These are phyloP conservation scores for Cerastis leucographa DNA, from an alignment of 2,888 invertebrate species.

Conservation along the genomic window DNA sequence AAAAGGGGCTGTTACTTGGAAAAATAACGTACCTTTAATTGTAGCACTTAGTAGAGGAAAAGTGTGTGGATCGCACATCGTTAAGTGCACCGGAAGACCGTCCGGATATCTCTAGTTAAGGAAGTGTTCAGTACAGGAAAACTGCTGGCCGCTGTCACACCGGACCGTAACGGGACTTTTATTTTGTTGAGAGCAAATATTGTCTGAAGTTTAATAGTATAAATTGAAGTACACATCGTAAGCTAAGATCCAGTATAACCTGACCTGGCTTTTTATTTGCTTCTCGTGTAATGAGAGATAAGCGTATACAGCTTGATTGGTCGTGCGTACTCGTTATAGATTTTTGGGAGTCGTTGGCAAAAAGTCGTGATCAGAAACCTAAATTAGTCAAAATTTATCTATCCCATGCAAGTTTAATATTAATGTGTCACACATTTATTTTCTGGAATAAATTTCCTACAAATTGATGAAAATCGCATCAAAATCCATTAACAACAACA, in stretches of 20 bases:
- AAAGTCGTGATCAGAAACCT: background rate
- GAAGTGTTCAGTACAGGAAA: constrained; percentile 66
- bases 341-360: background rate
- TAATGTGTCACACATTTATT: too few species aligned
- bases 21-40: constrained; percentile 48
- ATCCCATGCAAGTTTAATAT: too few species aligned
- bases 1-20: constrained; percentile 10
- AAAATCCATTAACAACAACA: background rate
- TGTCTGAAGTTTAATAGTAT: background rate
- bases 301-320: too few species aligned
- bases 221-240: background rate
- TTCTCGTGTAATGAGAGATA: too few species aligned
- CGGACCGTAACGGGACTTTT: constrained; percentile 23
- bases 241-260: too few species aligned
- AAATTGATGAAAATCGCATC: background rate
- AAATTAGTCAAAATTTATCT: too few species aligned
- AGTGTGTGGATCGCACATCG: constrained; percentile 52
- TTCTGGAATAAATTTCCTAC: background rate
- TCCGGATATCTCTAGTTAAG: constrained; percentile 69
- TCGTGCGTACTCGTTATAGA: background rate
- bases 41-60: constrained; percentile 42
- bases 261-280: too few species aligned
- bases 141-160: constrained; percentile 54
- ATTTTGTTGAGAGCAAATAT: constrained; percentile 11
- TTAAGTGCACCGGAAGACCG: constrained; percentile 55